Percentiles rank a stretch among this genome's conserved stretches.
These are phyloP conservation scores for Trissolcus basalis DNA, from an alignment of 1,140 invertebrate genomes.

Conservation along the genomic window DNA sequence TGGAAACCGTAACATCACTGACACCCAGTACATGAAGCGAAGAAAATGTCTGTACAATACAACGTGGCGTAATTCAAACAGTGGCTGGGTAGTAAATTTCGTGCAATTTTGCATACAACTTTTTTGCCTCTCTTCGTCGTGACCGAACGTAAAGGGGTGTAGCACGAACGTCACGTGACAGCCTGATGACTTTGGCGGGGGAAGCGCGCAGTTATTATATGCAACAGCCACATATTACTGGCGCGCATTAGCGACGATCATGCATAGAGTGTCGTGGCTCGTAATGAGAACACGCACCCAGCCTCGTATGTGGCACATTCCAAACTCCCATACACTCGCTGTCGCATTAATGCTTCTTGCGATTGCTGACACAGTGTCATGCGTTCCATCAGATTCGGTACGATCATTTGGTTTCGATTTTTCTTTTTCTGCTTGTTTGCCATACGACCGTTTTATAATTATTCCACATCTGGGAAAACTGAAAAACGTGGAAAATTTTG, in stretches of 20 bases:
- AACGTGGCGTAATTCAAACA: slow-evolving; percentile 22
- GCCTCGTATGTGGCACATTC: slow-evolving; percentile 41
- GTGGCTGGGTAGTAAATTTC: slow-evolving; percentile 25
- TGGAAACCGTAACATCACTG: neutral
- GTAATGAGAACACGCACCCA: slow-evolving; percentile 50
- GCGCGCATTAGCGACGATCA: slow-evolving; percentile 41
- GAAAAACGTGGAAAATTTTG: too few species aligned
- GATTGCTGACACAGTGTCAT: slow-evolving; percentile 33
- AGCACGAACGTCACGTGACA: slow-evolving; percentile 38
- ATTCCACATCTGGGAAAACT: too few species aligned
- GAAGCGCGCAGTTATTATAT: slow-evolving; percentile 41
- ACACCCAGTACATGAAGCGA: neutral
- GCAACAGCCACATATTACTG: slow-evolving; percentile 42
- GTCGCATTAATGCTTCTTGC: slow-evolving; percentile 34
- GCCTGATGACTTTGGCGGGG: slow-evolving; percentile 28
- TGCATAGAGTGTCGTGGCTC: slow-evolving; percentile 39
- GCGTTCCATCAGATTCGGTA: slow-evolving; percentile 18
- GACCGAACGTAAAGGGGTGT: slow-evolving; percentile 14
- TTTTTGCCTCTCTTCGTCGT: slow-evolving; percentile 8
- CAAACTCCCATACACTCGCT: slow-evolving; percentile 42
- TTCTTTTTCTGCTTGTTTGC: too few species aligned
- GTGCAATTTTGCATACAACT: slow-evolving; percentile 19
- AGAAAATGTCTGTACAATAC: slow-evolving; percentile 1
- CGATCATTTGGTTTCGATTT: slow-evolving; percentile 3
- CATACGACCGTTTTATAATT: too few species aligned